These are phyloP conservation scores for Prochilodus magdalenae DNA, from an alignment of 2,113 vertebrate species.

Conservation along the genomic window DNA sequence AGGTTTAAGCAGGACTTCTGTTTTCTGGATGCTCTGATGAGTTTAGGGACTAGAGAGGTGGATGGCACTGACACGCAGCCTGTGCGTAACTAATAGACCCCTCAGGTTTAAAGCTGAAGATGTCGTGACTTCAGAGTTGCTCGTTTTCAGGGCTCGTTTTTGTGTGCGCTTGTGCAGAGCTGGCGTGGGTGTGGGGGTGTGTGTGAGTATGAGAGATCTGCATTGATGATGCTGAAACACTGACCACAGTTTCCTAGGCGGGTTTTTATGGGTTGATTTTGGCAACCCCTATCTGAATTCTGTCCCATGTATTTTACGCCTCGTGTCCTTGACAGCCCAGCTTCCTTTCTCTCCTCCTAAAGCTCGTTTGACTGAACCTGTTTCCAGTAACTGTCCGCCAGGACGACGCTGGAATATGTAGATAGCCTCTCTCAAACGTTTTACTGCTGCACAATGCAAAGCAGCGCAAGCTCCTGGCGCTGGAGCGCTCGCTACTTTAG, in stretches of 20 bases:
- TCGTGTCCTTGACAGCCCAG: not conserved
- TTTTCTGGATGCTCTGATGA: no score
- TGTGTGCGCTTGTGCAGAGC: not conserved
- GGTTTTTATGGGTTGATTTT: not conserved
- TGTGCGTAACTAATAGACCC: no score
- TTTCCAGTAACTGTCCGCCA: not conserved
- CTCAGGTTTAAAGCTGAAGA: no score
- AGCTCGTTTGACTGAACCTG: not conserved
- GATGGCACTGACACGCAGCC: no score
- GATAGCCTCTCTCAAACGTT: not conserved
- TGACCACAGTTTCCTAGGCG: not conserved
- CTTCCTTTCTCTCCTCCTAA: not conserved
- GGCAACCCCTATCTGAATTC: not conserved
- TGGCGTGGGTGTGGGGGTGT: not conserved
- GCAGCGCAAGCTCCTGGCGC: not conserved
- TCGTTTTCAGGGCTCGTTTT: not conserved
- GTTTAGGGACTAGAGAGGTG: no score
- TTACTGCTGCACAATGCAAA: not conserved
- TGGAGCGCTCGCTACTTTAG: not conserved
- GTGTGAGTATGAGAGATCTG: not conserved
- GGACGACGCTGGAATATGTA: not conserved
- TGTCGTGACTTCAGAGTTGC: no score
- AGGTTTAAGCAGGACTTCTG: not conserved
- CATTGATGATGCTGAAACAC: conserved; percentile 58
- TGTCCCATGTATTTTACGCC: not conserved